Percentiles rank a stretch among this genome's conserved stretches.
Conservation (phyloP, 2,113 vertebrate species). For the Cygnus atratus region DNA sequence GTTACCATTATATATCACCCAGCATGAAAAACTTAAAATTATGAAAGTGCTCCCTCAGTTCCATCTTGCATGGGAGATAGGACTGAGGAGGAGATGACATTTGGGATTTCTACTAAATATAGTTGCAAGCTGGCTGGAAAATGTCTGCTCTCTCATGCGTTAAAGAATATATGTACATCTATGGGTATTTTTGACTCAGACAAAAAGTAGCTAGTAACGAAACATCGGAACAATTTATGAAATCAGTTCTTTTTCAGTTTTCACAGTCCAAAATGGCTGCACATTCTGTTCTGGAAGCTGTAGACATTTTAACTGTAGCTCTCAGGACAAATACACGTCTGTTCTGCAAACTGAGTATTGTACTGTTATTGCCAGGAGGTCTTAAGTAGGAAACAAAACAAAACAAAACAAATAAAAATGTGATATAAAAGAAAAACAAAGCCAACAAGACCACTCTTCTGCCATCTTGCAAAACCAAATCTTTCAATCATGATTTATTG, state of each 20-base stretch:
- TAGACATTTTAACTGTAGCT: neutral
- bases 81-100: neutral
- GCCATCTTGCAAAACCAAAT: slow-evolving; percentile 39
- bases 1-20: neutral
- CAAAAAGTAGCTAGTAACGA: neutral
- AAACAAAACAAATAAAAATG: neutral
- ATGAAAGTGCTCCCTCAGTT: neutral
- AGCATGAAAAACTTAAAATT: neutral
- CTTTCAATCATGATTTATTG: slow-evolving; percentile 36
- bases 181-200: neutral
- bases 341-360: neutral
- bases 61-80: neutral
- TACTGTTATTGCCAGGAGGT: neutral
- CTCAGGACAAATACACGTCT: neutral
- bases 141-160: neutral
- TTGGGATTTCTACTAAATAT: neutral
- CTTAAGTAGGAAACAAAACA: neutral
- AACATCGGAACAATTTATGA: neutral
- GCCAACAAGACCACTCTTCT: neutral
- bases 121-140: neutral
- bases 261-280: neutral
- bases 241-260: neutral
- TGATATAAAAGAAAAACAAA: neutral
- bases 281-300: neutral
- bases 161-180: neutral